Percentiles rank a stretch among this genome's conserved stretches.
Conservation (phyloP, 2,797 vertebrate species). For the Gambelia wislizenii region DNA sequence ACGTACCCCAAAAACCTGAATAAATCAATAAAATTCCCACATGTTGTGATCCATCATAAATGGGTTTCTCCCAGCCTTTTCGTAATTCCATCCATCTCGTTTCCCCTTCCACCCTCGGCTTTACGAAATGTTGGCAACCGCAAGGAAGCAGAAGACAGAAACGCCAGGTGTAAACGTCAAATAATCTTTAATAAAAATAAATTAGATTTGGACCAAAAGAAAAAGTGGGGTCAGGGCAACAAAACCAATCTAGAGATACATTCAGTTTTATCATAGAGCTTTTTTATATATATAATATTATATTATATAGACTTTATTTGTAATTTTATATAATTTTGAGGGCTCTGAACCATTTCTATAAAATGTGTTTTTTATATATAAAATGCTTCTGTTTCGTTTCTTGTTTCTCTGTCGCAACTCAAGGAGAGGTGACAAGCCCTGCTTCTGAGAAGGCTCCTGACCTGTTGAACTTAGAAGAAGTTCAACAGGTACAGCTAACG, state of each 20-base stretch:
- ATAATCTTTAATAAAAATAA: conserved; percentile 80
- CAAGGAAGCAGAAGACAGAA: background rate
- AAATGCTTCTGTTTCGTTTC: background rate
- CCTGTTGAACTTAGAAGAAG: background rate
- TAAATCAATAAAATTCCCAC: too few relatives aligned
- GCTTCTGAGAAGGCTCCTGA: background rate
- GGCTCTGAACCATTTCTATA: conserved; percentile 10
- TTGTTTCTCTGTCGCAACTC: background rate
- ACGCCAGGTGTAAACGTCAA: conserved; percentile 38
- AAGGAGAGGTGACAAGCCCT: background rate
- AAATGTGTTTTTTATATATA: conserved; percentile 15
- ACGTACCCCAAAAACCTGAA: background rate
- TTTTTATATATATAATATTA: conserved; percentile 31
- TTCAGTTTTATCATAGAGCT: conserved; percentile 46
- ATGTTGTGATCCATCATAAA: too few relatives aligned
- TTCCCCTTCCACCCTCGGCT: background rate
- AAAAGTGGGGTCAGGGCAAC: background rate
- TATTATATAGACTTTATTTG: conserved; percentile 27
- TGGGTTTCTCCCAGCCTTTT: too few relatives aligned
- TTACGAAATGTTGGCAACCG: background rate
- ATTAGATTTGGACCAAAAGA: conserved; percentile 67
- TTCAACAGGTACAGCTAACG: background rate
- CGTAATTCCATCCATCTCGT: too few relatives aligned
- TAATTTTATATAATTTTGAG: conserved; percentile 37
- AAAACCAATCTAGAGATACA: conserved; percentile 19